Conservation (phyloP, 1,140 invertebrate species). For the Bradysia coprophila region DNA sequence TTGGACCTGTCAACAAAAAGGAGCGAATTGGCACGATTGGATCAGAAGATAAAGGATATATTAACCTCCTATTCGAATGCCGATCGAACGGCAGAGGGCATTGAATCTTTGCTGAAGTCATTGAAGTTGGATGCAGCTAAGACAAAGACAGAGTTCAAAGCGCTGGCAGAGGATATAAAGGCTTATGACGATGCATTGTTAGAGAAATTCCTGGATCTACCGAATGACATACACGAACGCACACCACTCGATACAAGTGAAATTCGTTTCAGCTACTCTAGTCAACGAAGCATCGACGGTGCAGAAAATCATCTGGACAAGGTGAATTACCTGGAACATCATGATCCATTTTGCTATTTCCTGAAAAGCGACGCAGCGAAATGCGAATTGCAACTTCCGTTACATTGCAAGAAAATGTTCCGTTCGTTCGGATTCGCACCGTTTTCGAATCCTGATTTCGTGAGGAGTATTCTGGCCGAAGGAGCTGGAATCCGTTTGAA, state of each 20-base stretch:
- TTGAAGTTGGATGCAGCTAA: constrained; percentile 9
- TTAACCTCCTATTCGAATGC: no score
- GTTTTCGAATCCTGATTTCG: constrained; percentile 39
- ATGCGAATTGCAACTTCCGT: constrained; percentile 31
- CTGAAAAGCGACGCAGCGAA: constrained; percentile 32
- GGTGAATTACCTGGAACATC: constrained; percentile 30
- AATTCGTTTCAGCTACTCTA: no score
- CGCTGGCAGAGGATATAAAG: constrained; percentile 32
- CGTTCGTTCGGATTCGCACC: constrained; percentile 23
- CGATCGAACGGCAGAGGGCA: constrained; percentile 10
- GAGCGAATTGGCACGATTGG: no score
- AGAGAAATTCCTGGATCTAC: constrained; percentile 34
- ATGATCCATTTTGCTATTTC: constrained; percentile 28
- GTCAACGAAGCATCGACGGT: no score
- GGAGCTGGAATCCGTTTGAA: constrained; percentile 18
- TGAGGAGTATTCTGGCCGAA: constrained; percentile 37
- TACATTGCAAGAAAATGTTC: constrained; percentile 25
- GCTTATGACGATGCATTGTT: constrained; percentile 31
- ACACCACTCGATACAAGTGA: constrained; percentile 25
- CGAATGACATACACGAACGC: constrained; percentile 35
- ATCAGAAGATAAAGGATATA: no score
- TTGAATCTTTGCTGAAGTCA: constrained; percentile 10
- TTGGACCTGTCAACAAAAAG: no score
- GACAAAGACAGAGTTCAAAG: constrained; percentile 20
- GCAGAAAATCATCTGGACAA: constrained; percentile 10